Conservation (phyloP, 2,888 invertebrate species). For the Plagodis pulveraria region DNA sequence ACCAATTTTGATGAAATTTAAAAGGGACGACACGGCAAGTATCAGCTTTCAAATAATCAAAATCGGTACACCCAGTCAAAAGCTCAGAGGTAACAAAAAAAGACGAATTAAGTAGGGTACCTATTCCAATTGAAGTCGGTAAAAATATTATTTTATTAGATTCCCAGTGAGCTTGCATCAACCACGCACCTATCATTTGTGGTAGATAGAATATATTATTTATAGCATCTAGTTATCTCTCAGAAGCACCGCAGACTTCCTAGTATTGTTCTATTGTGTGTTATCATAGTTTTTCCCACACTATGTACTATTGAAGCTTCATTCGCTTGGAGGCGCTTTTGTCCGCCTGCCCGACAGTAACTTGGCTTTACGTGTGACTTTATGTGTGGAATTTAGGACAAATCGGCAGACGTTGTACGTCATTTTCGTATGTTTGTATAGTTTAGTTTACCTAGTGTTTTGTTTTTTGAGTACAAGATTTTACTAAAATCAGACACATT, state of each 20-base stretch:
- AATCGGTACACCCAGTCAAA: no score
- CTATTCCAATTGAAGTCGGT: no score
- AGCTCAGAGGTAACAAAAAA: no score
- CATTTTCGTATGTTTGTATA: slow-evolving; percentile 5
- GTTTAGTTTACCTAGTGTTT: neutral
- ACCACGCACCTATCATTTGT: neutral
- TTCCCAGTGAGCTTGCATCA: neutral
- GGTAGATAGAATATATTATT: neutral
- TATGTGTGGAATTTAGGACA: slow-evolving; percentile 8
- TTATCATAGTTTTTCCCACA: slow-evolving; percentile 17
- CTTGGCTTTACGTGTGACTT: slow-evolving; percentile 4
- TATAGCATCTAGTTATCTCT: slow-evolving; percentile 4
- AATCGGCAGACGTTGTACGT: slow-evolving; percentile 13
- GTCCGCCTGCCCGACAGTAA: slow-evolving; percentile 5
- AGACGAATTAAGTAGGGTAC: no score
- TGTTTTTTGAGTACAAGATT: no score
- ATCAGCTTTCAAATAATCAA: no score
- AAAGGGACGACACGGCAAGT: no score
- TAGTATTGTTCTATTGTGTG: slow-evolving; percentile 53
- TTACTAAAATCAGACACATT: no score
- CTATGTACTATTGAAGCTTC: neutral
- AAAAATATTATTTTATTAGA: neutral
- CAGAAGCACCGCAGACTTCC: slow-evolving; percentile 39
- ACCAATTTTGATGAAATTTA: no score
- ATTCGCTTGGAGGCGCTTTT: slow-evolving; percentile 10